Conservation (phyloP, 2,113 vertebrate species). For the Boleophthalmus pectinirostris region DNA sequence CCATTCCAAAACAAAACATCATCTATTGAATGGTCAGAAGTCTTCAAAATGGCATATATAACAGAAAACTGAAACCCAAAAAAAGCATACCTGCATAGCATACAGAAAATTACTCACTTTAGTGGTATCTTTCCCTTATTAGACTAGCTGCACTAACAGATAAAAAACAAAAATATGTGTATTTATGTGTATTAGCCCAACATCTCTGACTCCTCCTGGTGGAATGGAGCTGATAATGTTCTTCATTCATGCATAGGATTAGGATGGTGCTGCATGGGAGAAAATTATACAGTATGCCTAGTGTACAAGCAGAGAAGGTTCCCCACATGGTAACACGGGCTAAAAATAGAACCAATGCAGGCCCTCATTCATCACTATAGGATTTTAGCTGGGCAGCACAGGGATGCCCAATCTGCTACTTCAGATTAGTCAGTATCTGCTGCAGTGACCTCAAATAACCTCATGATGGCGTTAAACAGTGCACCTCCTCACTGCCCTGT, state of each 20-base stretch:
- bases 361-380: conserved; percentile 26
- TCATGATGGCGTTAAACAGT: background rate
- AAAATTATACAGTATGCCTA: conserved; percentile 28
- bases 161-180: background rate
- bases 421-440: background rate
- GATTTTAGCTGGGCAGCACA: conserved; percentile 20
- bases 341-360: conserved; percentile 60
- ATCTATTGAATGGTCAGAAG: background rate
- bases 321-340: conserved; percentile 64
- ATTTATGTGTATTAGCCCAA: background rate
- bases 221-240: conserved; percentile 22
- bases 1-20: background rate
- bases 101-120: too few species aligned
- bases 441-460: background rate
- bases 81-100: too few species aligned
- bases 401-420: conserved; percentile 18
- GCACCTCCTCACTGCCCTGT: background rate
- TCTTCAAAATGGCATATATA: background rate
- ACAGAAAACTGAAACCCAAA: background rate
- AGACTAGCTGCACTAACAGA: background rate
- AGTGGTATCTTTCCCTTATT: background rate
- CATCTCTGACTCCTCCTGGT: conserved; percentile 8
- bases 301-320: conserved; percentile 19
- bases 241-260: conserved; percentile 36
- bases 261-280: conserved; percentile 19